Evolutionary conservation across 2,113 vertebrate genomes (phyloP).

Genomic region (Apeltes quadracus): DNA sequence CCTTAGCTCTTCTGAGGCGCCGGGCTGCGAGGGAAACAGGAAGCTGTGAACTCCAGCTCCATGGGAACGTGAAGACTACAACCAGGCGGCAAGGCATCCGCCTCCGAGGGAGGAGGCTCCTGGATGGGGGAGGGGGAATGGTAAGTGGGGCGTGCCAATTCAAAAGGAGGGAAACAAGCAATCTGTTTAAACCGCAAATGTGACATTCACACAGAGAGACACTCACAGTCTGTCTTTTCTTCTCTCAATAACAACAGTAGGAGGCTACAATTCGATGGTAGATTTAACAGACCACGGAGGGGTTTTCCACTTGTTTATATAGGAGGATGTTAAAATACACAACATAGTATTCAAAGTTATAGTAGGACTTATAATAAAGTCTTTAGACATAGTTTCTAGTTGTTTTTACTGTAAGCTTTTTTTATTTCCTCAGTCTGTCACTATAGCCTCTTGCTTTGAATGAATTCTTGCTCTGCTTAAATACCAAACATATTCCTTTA

Average conservation of each 20-base stretch:
- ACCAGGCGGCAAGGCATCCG: constrained; percentile 47
- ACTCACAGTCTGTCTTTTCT: too few relatives aligned
- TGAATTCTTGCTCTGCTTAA: too few relatives aligned
- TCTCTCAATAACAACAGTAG: background rate
- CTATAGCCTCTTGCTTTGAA: background rate
- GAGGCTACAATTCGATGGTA: background rate
- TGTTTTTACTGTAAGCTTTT: background rate
- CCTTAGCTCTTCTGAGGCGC: constrained; percentile 47
- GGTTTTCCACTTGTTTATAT: background rate
- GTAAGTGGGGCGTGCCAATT: background rate
- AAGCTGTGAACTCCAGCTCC: constrained; percentile 70
- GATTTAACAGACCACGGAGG: background rate
- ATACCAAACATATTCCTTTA: background rate
- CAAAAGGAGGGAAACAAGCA: background rate
- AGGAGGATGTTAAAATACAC: background rate
- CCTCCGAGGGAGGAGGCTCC: constrained; percentile 44
- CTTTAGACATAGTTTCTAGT: background rate
- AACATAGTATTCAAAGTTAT: background rate
- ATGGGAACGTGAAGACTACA: constrained; percentile 77
- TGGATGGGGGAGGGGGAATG: constrained; percentile 33
- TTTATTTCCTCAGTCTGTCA: background rate
- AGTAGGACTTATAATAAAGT: too few relatives aligned
- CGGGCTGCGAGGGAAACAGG: constrained; percentile 66
- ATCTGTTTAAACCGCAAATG: background rate
- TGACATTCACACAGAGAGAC: too few relatives aligned